A percentile compares a stretch with the other conserved stretches of the same genome.
Conservation (phyloP, 1,140 invertebrate genomes). For the Drosophila ambigua region DNA sequence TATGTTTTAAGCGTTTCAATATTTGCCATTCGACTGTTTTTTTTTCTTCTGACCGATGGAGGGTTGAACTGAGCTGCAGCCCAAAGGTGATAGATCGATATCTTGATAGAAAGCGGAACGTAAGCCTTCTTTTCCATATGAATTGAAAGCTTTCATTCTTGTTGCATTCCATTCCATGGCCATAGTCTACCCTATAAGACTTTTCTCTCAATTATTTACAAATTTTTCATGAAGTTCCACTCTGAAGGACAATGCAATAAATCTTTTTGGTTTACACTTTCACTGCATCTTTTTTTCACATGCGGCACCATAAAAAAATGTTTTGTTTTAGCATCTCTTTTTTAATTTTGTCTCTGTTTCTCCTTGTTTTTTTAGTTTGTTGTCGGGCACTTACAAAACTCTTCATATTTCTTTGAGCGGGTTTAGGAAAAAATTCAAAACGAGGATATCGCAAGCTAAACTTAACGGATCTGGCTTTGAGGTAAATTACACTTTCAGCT, state of each 20-base stretch:
- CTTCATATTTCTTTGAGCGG: constrained; percentile 62
- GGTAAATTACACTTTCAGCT: too few species aligned
- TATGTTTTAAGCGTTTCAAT: constrained; percentile 50
- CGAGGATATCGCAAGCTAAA: constrained; percentile 23
- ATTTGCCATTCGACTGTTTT: constrained; percentile 35
- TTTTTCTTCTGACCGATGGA: constrained; percentile 6
- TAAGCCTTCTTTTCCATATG: too few species aligned
- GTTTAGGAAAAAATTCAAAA: constrained; percentile 49
- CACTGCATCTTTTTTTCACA: constrained; percentile 24
- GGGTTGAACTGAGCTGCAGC: neutral
- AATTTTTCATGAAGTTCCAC: too few species aligned
- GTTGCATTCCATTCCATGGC: too few species aligned
- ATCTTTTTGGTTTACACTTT: constrained; percentile 13
- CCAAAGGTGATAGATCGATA: constrained; percentile 26
- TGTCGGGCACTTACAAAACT: constrained; percentile 69
- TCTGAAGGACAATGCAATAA: neutral
- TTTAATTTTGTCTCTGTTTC: neutral
- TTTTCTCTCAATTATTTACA: too few species aligned
- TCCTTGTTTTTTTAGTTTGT: neutral
- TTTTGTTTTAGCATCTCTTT: neutral
- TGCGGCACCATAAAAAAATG: constrained; percentile 24
- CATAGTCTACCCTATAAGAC: too few species aligned
- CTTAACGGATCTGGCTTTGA: constrained; percentile 30
- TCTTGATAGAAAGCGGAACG: neutral
- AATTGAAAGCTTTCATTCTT: too few species aligned